A percentile compares a stretch with the other conserved stretches of the same genome.
These are phyloP conservation scores for Gulo gulo DNA, from an alignment of 2,113 vertebrate genomes.

Conservation along the genomic window DNA sequence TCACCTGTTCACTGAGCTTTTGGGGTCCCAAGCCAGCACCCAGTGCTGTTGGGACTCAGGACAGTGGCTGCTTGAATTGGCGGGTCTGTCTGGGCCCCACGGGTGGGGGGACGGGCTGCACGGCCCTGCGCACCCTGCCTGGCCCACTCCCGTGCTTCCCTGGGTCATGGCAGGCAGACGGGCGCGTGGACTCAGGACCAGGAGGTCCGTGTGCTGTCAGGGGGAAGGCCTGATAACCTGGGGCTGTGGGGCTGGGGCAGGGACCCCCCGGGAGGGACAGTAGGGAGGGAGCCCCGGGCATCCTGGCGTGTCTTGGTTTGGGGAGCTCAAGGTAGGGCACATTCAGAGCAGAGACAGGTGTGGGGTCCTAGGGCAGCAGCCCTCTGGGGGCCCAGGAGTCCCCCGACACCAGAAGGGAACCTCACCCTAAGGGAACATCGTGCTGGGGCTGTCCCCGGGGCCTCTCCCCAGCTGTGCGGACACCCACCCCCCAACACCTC, in stretches of 20 bases:
- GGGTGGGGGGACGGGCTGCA: too few species aligned
- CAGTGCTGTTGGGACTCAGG: neutral
- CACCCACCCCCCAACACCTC: neutral
- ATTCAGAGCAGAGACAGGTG: neutral
- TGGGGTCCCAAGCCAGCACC: neutral
- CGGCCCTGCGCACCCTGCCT: too few species aligned
- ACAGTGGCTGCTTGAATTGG: neutral
- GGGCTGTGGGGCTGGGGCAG: neutral
- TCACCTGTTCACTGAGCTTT: neutral
- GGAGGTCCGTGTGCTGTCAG: neutral
- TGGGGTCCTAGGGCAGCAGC: neutral
- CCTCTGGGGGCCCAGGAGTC: neutral
- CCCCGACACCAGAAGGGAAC: neutral
- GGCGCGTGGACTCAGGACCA: neutral
- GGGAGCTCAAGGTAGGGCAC: neutral
- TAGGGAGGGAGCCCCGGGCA: neutral
- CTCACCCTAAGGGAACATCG: neutral
- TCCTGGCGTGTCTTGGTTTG: neutral
- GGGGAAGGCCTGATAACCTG: neutral
- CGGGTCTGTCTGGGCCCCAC: too few species aligned
- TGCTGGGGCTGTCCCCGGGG: neutral
- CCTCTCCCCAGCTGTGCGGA: neutral
- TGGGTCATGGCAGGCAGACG: fast-evolving
- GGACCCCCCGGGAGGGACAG: neutral
- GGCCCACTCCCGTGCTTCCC: neutral